phyloP scores from a whole-genome alignment of 2,113 vertebrate species.

The Bostrychus sinensis region DNA sequence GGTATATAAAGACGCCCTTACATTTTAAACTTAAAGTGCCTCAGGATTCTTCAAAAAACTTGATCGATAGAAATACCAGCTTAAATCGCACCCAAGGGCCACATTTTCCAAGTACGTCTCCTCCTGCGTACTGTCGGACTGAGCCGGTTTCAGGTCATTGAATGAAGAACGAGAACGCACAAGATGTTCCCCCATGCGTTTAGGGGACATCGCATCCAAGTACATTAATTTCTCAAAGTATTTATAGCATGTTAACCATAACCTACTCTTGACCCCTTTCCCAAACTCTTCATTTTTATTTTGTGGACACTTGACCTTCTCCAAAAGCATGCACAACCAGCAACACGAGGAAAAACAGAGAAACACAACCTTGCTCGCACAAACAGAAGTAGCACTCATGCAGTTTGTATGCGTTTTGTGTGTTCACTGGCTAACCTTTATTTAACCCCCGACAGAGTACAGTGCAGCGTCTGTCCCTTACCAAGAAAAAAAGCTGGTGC shows the following conservation, averaged over 20 bases:
- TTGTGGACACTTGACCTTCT: neutral
- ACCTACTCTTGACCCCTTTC: constrained; percentile 1
- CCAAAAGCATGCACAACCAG: neutral
- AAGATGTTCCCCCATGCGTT: neutral
- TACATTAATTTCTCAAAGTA: constrained; percentile 7
- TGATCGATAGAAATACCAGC: too few relatives aligned
- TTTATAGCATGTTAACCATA: constrained; percentile 4
- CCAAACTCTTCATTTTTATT: neutral
- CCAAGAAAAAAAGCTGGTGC: neutral
- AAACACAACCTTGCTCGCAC: neutral
- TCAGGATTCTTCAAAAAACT: too few relatives aligned
- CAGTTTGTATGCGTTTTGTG: neutral
- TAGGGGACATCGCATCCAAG: neutral
- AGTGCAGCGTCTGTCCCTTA: neutral
- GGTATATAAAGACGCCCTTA: too few relatives aligned
- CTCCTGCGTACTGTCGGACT: too few relatives aligned
- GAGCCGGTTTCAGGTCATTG: constrained; percentile 2
- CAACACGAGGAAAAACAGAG: neutral
- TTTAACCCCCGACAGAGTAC: neutral
- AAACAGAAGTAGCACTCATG: neutral
- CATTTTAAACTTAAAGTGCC: too few relatives aligned
- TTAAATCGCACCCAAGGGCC: neutral
- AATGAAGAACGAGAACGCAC: neutral
- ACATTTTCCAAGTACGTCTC: neutral
- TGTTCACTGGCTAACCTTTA: neutral